Evolutionary conservation across 2,888 invertebrate genomes (phyloP).

Genomic region (Marronus borbonicus): DNA sequence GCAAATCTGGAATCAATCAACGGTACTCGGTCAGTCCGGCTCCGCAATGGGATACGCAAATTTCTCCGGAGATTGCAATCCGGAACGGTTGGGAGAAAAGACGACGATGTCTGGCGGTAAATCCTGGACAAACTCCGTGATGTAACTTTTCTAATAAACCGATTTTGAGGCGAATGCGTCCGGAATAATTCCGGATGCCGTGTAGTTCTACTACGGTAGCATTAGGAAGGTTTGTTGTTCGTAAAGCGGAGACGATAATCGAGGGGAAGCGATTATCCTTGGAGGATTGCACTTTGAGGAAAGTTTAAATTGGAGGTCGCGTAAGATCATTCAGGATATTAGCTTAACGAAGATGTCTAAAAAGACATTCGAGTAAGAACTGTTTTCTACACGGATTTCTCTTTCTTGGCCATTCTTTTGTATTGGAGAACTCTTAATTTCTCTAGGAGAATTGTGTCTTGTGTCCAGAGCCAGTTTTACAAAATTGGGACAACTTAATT

Average conservation of each 20-base stretch:
- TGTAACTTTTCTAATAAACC: constrained; percentile 36
- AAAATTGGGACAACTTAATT: too few species aligned
- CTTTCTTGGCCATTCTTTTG: too few species aligned
- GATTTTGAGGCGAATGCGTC: constrained; percentile 17
- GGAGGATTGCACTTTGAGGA: constrained; percentile 1
- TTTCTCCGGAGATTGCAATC: constrained; percentile 19
- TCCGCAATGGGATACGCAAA: constrained; percentile 14
- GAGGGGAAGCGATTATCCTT: background rate
- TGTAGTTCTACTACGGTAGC: background rate
- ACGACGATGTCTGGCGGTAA: background rate
- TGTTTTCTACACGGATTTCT: too few species aligned
- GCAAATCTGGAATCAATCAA: constrained; percentile 22
- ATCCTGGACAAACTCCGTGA: constrained; percentile 21
- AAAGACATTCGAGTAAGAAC: too few species aligned
- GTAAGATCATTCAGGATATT: too few species aligned
- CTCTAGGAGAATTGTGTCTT: too few species aligned
- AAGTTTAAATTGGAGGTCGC: too few species aligned
- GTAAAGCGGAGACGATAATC: constrained; percentile 10
- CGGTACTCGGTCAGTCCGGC: constrained; percentile 6
- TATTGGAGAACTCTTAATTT: too few species aligned
- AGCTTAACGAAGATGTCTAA: too few species aligned
- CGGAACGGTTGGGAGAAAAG: background rate
- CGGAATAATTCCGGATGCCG: constrained; percentile 19
- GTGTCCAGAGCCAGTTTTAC: too few species aligned
- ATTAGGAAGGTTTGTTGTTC: background rate